Evolutionary conservation across 2,888 invertebrate genomes (phyloP).

Genomic region (Pristionchus mayeri): DNA sequence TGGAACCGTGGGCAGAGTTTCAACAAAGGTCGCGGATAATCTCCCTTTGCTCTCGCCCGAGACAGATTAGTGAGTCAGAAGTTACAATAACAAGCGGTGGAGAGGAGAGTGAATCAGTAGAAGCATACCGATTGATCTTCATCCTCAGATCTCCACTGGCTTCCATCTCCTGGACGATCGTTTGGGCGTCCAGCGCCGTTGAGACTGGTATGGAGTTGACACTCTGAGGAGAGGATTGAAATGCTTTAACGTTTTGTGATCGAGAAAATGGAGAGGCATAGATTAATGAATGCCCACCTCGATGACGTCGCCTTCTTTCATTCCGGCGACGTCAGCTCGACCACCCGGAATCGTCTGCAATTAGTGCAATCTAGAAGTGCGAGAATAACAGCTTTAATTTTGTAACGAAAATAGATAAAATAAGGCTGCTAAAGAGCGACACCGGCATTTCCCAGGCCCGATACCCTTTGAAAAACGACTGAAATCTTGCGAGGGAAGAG

Average conservation of each 20-base stretch:
- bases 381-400: neutral
- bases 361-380: neutral
- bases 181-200: neutral
- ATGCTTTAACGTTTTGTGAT: neutral
- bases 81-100: neutral
- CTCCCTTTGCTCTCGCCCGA: neutral
- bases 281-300: neutral
- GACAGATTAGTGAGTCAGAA: neutral
- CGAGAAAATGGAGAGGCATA: neutral
- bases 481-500: neutral
- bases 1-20: neutral
- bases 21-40: neutral
- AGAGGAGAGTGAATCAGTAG: no score
- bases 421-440: neutral
- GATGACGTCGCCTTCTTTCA: conserved; percentile 41
- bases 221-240: neutral
- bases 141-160: conserved; percentile 15
- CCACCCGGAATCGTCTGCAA: conserved; percentile 22
- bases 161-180: conserved; percentile 17
- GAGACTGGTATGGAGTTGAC: neutral
- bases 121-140: conserved; percentile 33
- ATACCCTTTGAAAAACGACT: neutral
- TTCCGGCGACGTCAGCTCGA: conserved; percentile 33
- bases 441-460: neutral
- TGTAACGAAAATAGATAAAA: neutral